Base-by-base conservation (phyloP, 2,797 vertebrate species). In the Peromyscus attwateri region DNA sequence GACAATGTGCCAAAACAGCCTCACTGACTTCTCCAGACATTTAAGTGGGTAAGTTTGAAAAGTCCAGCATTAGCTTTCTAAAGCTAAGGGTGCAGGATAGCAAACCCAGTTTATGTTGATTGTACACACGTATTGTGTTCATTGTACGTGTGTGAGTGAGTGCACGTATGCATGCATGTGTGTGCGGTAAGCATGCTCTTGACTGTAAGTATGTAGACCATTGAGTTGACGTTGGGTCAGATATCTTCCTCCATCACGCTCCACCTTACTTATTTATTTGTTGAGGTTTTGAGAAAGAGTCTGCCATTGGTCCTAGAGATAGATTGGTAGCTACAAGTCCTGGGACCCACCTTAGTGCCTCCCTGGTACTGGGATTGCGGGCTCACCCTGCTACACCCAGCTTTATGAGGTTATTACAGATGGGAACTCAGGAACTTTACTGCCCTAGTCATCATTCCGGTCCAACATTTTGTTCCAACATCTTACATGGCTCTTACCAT, bases 401-500 rank as follows among this genome's bases (percentile, higher is more conserved):
- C 19, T 52, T n/a, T 37, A 27, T 17, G 34, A 55, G 34, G 31
- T 17, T 37, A 7, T 37, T 17, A 37, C 12, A 27, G 66, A 55
- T 70, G 46, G 8, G 34, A 70, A n/a, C 46, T 70, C 43, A 5
- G 46, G 66, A 49, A 37, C 34, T 29, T 55, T 17, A 17, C 84
- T 11, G 31, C 46, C 46, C 12, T n/a, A n/a, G 11, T 27, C 13
- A n/a, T n/a, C 64, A 49, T 31, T 52, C 43, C 6, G n/a, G 84
- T 37, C 34, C 60, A n/a, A 52, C 1, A 57, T 60, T 90, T 75
- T 64, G 7, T 70, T 93, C 71, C 77, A 93, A 52, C 31, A 87
- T 43, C 93, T 66, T 84, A 92, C 46, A 57, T 87, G 4, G 25
- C 66, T 88, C 64, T 97, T 71, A 94, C 70, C 19, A 55, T 71